Conservation (phyloP, 1,140 invertebrate species). For the Metaphire vulgaris region DNA sequence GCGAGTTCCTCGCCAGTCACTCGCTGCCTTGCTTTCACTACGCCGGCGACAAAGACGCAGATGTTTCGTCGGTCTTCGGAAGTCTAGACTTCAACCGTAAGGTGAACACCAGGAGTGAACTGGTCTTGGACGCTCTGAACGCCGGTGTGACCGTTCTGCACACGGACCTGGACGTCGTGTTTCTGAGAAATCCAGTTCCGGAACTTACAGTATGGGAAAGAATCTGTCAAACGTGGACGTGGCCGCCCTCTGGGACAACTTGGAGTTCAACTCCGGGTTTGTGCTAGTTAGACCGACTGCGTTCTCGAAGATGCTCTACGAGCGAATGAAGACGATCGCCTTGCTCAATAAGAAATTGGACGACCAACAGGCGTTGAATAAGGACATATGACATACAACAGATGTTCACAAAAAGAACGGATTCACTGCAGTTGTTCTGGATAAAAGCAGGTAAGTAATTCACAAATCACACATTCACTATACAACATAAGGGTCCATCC, state of each 20-base stretch:
- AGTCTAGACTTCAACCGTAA: constrained; percentile 23
- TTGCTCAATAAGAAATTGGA: constrained; percentile 4
- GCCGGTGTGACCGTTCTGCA: constrained; percentile 27
- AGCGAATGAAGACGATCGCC: constrained; percentile 13
- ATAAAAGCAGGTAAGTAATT: no score
- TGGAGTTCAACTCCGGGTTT: constrained; percentile 25
- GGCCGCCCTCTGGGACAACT: constrained; percentile 19
- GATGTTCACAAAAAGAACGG: background rate
- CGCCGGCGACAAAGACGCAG: constrained; percentile 4
- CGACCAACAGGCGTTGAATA: constrained; percentile 25
- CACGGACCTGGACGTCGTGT: constrained; percentile 26
- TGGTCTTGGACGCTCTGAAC: constrained; percentile 22
- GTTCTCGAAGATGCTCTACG: constrained; percentile 11
- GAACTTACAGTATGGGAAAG: constrained; percentile 10
- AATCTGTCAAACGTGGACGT: no score
- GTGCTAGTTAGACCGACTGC: constrained; percentile 17
- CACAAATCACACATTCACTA: no score
- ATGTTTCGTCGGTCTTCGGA: background rate
- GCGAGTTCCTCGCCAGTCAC: background rate
- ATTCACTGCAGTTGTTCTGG: background rate
- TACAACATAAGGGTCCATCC: no score
- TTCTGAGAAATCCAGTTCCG: constrained; percentile 15
- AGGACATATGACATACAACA: background rate
- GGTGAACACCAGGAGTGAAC: constrained; percentile 23
- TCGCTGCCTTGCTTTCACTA: constrained; percentile 20